A percentile compares a stretch with the other conserved stretches of the same genome.
Conservation (phyloP, 2,888 invertebrate genomes). For the Luffia ferchaultella region DNA sequence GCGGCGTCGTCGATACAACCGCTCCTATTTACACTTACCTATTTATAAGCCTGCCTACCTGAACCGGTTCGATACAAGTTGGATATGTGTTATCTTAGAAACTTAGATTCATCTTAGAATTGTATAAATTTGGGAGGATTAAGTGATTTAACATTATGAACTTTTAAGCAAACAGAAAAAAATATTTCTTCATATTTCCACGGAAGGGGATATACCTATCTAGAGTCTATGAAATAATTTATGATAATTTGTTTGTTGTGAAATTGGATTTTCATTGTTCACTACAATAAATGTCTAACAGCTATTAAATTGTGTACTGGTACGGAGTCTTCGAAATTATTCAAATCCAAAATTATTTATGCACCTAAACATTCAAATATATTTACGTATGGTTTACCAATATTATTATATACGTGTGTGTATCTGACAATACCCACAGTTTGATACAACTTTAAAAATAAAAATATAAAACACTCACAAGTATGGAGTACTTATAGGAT, state of each 20-base stretch:
- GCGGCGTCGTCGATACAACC: constrained; percentile 52
- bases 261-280: background rate
- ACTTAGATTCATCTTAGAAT: background rate
- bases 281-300: background rate
- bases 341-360: too few species aligned
- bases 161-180: background rate
- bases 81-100: background rate
- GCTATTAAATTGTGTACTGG: background rate
- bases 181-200: background rate
- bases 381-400: too few species aligned
- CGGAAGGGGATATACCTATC: too few species aligned
- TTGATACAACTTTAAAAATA: background rate
- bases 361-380: background rate
- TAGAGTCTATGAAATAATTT: background rate
- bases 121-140: background rate
- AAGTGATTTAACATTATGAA: background rate
- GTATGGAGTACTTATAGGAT: too few species aligned
- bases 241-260: background rate
- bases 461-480: background rate
- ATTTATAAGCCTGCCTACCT: constrained; percentile 44
- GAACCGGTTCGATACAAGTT: background rate
- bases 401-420: too few species aligned
- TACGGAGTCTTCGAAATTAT: too few species aligned
- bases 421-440: too few species aligned
- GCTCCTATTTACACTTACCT: constrained; percentile 63